Evolutionary conservation across 2,888 invertebrate genomes (phyloP), one percentile per base, ranked within the genome.

Genomic region (Pachliopta kotzebuea): DNA sequence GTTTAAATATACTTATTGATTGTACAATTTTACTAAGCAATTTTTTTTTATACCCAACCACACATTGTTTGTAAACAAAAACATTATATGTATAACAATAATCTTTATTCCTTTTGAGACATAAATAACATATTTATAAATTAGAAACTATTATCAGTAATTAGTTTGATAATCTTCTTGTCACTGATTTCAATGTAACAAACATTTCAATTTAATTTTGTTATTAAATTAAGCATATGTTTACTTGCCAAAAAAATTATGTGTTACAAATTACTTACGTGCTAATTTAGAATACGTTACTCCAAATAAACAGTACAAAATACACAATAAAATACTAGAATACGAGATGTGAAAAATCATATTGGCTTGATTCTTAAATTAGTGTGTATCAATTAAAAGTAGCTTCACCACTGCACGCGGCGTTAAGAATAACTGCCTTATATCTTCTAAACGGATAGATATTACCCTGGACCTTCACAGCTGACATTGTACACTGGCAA

Each of bases 391-490:
- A 79, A 78, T 74, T 76, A 79, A 75, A 75, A 70, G 72, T 73
- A 65, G 70, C 71, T 76, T 72, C 76, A 71, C 75, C 75, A 84
- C 80, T 83, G 78, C 73, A 72, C 64, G 50, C 65, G 69, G 74
- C 70, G 70, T 56, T 68, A 69, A 69, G 78, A 74, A 73, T 77
- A 77, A 77, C 85, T 70, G 79, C 78, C 81, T 80, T 87, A 85
- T 86, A 85, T 84, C 76, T 75, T 80, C 79, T 78, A 81, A 80
- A 76, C 76, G 79, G 73, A 78, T 78, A 81, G 71, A 81, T 74
- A 75, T 72, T 14, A 37, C 37, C 14, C 14, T 70, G 76, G 76
- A 72, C 85, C 83, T 86, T 85, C 82, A 76, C 62, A 50, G 64
- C 67, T 72, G 74, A 69, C 73, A 72, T 74, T 74, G 73, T 71